These are phyloP conservation scores for Gobio gobio DNA, from an alignment of 2,113 vertebrate species.

Conservation along the genomic window DNA sequence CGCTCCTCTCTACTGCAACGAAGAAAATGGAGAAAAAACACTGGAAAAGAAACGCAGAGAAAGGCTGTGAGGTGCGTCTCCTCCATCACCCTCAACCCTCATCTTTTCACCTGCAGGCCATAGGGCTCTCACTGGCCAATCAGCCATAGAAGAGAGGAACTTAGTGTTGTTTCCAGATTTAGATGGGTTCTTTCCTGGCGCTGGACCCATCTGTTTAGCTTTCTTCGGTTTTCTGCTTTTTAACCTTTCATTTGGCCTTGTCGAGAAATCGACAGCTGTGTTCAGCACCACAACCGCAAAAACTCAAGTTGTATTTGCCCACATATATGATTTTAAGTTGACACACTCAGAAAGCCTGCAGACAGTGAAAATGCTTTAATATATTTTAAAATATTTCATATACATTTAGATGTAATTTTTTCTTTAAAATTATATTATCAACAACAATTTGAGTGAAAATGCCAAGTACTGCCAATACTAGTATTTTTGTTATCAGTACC, in stretches of 20 bases:
- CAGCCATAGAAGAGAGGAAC: conserved; percentile 5
- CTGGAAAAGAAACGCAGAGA: conserved; percentile 85
- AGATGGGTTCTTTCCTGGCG: conserved; percentile 18
- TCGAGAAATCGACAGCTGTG: conserved; percentile 31
- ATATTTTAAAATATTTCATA: not conserved
- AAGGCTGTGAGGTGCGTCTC: conserved; percentile 80
- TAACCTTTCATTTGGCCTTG: conserved; percentile 49
- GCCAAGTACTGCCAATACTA: not conserved
- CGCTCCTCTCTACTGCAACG: conserved; percentile 75
- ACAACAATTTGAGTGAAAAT: not conserved
- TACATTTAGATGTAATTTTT: not conserved
- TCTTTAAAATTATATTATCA: not conserved
- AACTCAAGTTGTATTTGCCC: conserved; percentile 8
- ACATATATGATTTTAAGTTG: not conserved
- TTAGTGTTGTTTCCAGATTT: conserved; percentile 47
- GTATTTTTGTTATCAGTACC: not conserved
- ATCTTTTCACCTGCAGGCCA: conserved; percentile 26
- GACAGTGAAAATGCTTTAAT: not conserved
- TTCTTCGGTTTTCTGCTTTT: conserved; percentile 30
- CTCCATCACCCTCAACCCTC: conserved; percentile 24
- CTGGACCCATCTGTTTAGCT: conserved; percentile 38
- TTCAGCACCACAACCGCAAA: not conserved
- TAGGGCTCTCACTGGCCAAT: conserved; percentile 33
- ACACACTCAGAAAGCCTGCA: not conserved
- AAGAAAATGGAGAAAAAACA: conserved; percentile 83